Evolutionary conservation across 1,140 invertebrate species (phyloP).

Genomic region (Scaptomyza montana): DNA sequence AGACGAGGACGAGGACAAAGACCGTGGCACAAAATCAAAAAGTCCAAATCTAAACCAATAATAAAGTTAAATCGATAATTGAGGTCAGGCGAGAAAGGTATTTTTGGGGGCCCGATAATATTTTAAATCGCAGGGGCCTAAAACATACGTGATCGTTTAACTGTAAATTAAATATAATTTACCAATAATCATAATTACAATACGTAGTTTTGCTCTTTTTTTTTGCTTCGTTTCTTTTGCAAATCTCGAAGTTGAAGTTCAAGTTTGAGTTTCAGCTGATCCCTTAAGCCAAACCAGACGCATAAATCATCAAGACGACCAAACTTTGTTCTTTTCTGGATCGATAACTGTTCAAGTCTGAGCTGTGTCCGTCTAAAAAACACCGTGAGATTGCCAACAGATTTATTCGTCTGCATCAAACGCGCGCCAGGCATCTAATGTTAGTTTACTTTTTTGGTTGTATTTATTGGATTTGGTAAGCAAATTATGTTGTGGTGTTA

Average conservation of each 20-base stretch:
- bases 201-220: conserved; percentile 57
- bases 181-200: conserved; percentile 83
- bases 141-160: conserved; percentile 83
- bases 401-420: conserved; percentile 17
- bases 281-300: conserved; percentile 69
- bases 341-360: conserved; percentile 70
- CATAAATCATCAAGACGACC: conserved; percentile 65
- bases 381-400: conserved; percentile 21
- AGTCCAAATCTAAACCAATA: conserved; percentile 83
- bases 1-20: conserved; percentile 23
- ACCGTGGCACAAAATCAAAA: conserved; percentile 52
- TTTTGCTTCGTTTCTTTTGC: conserved; percentile 1
- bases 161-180: conserved; percentile 84
- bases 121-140: conserved; percentile 21
- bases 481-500: background rate
- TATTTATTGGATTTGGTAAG: background rate
- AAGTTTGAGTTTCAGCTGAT: conserved; percentile 66
- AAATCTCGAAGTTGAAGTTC: conserved; percentile 33
- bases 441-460: background rate
- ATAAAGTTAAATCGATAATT: conserved; percentile 84
- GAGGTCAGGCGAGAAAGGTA: conserved; percentile 69
- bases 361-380: conserved; percentile 4
- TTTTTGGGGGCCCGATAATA: conserved; percentile 32
- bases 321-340: conserved; percentile 23
- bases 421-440: conserved; percentile 60